These are phyloP conservation scores for Egretta garzetta DNA, from an alignment of 2,113 vertebrate species.

Conservation along the genomic window DNA sequence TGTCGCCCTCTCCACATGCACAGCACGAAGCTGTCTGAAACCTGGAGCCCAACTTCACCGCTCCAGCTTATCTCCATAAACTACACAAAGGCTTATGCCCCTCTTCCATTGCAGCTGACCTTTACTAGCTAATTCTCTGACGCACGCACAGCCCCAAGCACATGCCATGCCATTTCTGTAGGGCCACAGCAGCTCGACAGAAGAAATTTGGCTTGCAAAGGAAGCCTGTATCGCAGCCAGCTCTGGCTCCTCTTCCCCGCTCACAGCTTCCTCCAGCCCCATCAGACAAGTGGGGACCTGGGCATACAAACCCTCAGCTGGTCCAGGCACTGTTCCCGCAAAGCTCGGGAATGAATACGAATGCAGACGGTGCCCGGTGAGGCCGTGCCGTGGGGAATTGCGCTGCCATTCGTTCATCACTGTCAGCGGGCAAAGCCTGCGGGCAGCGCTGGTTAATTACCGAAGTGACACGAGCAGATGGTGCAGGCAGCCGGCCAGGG, in stretches of 20 bases:
- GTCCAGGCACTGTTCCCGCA: rapidly evolving
- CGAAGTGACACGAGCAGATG: constrained; percentile 25
- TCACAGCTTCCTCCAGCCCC: background rate
- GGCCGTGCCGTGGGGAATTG: background rate
- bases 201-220: background rate
- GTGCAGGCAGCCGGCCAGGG: background rate
- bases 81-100: background rate
- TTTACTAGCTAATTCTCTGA: constrained; percentile 31
- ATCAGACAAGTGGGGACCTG: rapidly evolving
- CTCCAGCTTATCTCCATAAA: background rate
- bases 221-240: background rate
- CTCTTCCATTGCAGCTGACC: constrained; percentile 36
- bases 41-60: background rate
- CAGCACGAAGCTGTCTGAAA: constrained; percentile 18
- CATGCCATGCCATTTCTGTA: constrained; percentile 43
- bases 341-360: background rate
- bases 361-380: rapidly evolving
- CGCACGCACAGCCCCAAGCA: background rate
- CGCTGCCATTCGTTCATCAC: background rate
- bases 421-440: background rate
- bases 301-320: background rate
- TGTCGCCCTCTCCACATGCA: constrained; percentile 23
- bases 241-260: background rate
- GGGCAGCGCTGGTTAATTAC: background rate
- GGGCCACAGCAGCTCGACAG: background rate